Base-by-base conservation (phyloP, 2,888 invertebrate genomes). In the Drosophila parthenogenetica region DNA sequence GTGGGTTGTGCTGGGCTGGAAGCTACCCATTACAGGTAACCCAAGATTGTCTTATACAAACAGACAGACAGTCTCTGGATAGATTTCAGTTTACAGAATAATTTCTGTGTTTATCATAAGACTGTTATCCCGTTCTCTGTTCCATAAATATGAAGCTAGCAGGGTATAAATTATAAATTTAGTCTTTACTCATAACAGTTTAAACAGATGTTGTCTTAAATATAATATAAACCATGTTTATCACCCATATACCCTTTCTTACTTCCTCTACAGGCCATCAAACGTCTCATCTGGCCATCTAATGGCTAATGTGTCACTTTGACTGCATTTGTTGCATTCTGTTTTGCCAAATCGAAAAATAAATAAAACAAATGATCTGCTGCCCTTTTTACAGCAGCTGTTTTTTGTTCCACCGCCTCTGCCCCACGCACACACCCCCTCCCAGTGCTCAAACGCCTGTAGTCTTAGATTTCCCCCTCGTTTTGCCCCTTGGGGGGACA, bases 301-400 rank as follows among this genome's bases (percentile, higher is more conserved):
- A 69, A 81, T 81, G 69, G 73, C 77, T 64, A 73, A 85, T 79
- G 73, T 83, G 85, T 85, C 85, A 85, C 68, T 66, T 65, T 57
- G 70, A 63, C 79, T 85, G 83, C 85, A 82, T 68, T 81, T 67
- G 40, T 54, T 83, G 83, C 80, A 81, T 69, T 75, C 61, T 53
- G 40, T 58, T 48, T 55, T 48, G 50, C 74, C 77, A 84, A 85
- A 85, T 87, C 87, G 85, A 87, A 69, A 87, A 82, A 87, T 84
- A 87, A 86, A 84, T 84, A 87, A 82, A 79, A 87, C 72, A 85
- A 85, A 85, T 85, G 85, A 82, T 81, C 69, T 51, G 64, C 5
- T 48, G 40, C 37, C 54, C 51, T 50, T 62, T 46, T 62, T 46
- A 67, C 78, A 57, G 69, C 63, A 49, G 63, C 48, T 66, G 40